These are phyloP conservation scores for Poeciliopsis infans DNA, from an alignment of 2,797 vertebrate genomes.

Conservation along the genomic window DNA sequence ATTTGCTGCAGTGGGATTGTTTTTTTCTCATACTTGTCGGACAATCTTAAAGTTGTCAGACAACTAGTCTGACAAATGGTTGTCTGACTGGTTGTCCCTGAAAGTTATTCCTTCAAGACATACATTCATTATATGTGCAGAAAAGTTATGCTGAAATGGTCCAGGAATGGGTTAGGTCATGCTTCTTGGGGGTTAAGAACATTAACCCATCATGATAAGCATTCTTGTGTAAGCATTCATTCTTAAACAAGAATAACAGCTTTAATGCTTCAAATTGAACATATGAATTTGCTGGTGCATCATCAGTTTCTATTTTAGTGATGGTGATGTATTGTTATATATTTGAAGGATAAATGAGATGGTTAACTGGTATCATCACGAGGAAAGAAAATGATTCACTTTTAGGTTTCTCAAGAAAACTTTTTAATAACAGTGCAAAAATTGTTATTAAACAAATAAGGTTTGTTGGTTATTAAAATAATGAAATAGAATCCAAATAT, in stretches of 20 bases:
- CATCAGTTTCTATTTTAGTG: no score
- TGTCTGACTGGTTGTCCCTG: no score
- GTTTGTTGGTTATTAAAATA: conserved; percentile 1
- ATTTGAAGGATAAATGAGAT: neutral
- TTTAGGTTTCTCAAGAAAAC: neutral
- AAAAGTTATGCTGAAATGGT: neutral
- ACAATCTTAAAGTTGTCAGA: neutral
- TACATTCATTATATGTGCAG: neutral
- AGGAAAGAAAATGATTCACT: neutral
- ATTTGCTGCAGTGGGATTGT: neutral
- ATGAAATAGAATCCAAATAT: neutral
- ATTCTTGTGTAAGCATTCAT: neutral
- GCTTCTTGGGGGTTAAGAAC: neutral
- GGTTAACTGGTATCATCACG: neutral
- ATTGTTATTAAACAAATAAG: no score
- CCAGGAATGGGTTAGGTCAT: neutral
- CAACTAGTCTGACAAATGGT: no score
- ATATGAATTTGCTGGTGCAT: neutral
- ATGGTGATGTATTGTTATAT: neutral
- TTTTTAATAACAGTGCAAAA: neutral
- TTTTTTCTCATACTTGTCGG: neutral
- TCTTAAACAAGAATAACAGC: neutral
- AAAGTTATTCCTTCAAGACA: neutral
- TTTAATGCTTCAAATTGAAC: neutral
- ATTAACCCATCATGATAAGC: neutral